Conservation (phyloP, 2,797 vertebrate genomes). For the Phrynocephalus forsythii region DNA sequence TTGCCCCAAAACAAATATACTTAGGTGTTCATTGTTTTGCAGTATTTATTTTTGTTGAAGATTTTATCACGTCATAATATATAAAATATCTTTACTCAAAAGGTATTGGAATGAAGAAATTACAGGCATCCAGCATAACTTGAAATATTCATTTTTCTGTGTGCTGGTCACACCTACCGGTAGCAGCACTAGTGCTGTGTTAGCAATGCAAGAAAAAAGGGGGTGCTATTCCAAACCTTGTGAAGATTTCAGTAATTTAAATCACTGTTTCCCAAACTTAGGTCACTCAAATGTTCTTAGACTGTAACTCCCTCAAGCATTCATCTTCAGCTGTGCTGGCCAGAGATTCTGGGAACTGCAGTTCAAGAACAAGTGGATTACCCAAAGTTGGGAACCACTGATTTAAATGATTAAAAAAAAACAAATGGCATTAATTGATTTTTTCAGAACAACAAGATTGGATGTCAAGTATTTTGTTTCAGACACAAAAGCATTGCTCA, state of each 20-base stretch:
- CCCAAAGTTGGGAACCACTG: no score
- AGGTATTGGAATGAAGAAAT: not conserved
- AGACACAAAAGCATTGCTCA: not conserved
- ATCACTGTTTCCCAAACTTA: no score
- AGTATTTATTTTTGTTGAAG: not conserved
- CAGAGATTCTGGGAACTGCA: no score
- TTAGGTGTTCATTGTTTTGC: not conserved
- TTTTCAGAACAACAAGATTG: not conserved
- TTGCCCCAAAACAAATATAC: not conserved
- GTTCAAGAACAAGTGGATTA: no score
- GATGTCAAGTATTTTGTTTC: not conserved
- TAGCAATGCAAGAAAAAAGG: not conserved
- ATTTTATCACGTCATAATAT: not conserved
- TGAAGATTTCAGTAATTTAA: not conserved
- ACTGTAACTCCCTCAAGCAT: no score
- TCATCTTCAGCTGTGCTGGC: no score
- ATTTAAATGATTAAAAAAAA: not conserved
- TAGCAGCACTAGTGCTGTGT: not conserved
- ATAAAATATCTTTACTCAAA: not conserved
- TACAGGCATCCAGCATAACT: not conserved
- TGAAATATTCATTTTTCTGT: no score
- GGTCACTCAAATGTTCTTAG: no score
- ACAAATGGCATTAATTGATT: not conserved
- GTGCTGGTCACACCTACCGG: not conserved
- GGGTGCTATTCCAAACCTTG: not conserved